A percentile compares a stretch with the other conserved stretches of the same genome.
Conservation (phyloP, 2,797 vertebrate species). For the Tadarida brasiliensis region DNA sequence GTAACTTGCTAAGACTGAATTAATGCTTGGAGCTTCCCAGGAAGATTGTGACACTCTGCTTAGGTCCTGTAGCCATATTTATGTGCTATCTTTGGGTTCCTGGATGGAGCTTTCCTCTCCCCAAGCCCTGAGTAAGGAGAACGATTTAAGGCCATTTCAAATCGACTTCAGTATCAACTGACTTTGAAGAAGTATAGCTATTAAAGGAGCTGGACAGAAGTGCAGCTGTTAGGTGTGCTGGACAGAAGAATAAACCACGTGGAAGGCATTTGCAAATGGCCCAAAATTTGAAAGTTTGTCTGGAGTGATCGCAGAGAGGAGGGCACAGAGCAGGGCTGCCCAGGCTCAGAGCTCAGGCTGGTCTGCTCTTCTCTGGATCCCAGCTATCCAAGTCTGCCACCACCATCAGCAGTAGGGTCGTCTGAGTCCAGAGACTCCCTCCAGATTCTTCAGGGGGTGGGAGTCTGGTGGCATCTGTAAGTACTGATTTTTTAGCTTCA, state of each 20-base stretch:
- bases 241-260: background rate
- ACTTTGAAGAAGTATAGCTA: slow-evolving; percentile 67
- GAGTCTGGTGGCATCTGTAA: background rate
- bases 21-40: background rate
- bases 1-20: slow-evolving; percentile 6
- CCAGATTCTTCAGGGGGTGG: background rate
- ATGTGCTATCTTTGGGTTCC: background rate
- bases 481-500: slow-evolving; percentile 3
- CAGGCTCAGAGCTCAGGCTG: background rate
- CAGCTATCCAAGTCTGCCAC: background rate
- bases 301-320: slow-evolving; percentile 30
- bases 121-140: background rate
- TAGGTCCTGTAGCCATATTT: background rate
- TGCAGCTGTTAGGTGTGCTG: background rate
- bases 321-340: background rate
- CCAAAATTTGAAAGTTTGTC: slow-evolving; percentile 33
- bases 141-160: slow-evolving; percentile 35
- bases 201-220: slow-evolving; percentile 38
- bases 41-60: background rate
- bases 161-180: slow-evolving; percentile 33
- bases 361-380: background rate
- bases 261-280: slow-evolving; percentile 49
- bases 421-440: background rate
- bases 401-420: background rate
- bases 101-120: background rate